Evolutionary conservation across 2,113 vertebrate species (phyloP).

Genomic region (Perognathus longimembris): DNA sequence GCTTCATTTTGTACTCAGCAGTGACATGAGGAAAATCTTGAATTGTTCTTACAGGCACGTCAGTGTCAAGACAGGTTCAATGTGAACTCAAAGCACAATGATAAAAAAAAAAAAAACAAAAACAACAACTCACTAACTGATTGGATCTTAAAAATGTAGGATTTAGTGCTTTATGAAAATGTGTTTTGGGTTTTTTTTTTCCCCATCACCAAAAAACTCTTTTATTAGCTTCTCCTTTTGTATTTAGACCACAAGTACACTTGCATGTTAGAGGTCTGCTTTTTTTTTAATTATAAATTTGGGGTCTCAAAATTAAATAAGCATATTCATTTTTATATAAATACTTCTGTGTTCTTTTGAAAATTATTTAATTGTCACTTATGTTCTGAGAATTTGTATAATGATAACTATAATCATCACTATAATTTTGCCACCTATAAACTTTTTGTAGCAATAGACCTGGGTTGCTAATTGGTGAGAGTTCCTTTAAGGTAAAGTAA

Average conservation of each 20-base stretch:
- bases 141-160: too few relatives aligned
- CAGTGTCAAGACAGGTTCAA: neutral
- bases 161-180: neutral
- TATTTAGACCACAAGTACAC: neutral
- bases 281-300: neutral
- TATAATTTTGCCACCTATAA: neutral
- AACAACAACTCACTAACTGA: neutral
- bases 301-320: neutral
- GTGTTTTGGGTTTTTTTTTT: neutral
- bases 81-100: neutral
- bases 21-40: neutral
- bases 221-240: neutral
- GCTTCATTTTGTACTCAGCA: neutral
- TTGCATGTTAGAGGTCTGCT: neutral
- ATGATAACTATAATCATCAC: neutral
- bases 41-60: neutral
- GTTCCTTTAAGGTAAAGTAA: neutral
- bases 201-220: neutral
- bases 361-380: conserved; percentile 8
- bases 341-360: neutral
- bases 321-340: neutral
- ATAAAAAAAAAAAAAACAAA: too few relatives aligned
- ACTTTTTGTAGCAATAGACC: neutral
- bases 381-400: conserved; percentile 3
- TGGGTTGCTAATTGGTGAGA: neutral